Base-by-base conservation (phyloP, 2,888 invertebrate species). In the Melipona bicolor region DNA sequence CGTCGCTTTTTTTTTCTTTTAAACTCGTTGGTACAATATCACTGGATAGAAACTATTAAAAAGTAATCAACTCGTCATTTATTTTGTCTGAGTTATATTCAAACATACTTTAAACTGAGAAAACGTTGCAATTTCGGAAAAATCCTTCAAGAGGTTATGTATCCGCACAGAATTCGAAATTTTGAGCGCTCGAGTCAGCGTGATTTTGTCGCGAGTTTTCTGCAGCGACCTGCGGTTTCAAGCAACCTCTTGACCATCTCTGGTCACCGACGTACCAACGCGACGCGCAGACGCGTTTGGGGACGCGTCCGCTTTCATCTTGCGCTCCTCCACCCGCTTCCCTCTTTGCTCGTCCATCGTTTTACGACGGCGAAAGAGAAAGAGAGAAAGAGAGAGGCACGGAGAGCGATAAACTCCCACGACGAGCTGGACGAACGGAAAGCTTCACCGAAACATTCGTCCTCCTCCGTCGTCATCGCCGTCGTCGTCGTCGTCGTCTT, bases 391-490 rank as follows among this genome's bases (percentile, higher is more conserved):
- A 62, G 24, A 50, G n/a, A 67, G 71, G 54, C 43, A 43, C 43
- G 43, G 54, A 70, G 71, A 75, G 73, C 83, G 90, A 87, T 87
- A 89, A 88, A 90, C 90, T 90, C 90, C 90, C 90, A 90, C 90
- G 90, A 90, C 86, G 90, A 62, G 84, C 88, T 90, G 91, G 91
- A 90, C 83, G 85, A 62, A 85, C 87, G 90, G 83, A 86, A 83
- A 89, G 85, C 82, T 81, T 86, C 86, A 83, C 83, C 81, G 89
- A 88, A 89, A 82, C 87, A 84, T 83, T 89, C 83, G 70, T 85
- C 79, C 85, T 83, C 81, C 84, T 80, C 36, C n/a, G 84, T 87
- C 85, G 81, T 78, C 76, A 70, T 43, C 9, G 43, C 9, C 82
- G 67, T 49, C 9, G 43, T 43, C 43, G 43, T 24, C 85, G 85